phyloP scores from a whole-genome alignment of 2,113 vertebrate genomes.

The Macrotis lagotis region DNA sequence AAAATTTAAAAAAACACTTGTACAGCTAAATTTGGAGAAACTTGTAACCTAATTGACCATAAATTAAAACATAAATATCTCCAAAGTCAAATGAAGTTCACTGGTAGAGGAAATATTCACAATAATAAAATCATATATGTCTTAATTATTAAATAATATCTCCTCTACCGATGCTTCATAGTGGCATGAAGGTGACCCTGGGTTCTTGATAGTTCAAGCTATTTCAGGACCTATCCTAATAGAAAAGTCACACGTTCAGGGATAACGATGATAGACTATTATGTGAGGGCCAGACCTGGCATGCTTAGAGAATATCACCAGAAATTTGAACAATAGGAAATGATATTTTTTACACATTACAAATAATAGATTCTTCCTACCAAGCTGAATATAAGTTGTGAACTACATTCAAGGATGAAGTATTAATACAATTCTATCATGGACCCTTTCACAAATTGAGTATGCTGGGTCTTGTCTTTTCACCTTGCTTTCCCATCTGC shows the following conservation, averaged over 20 bases:
- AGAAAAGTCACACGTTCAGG: background rate
- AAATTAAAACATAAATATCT: background rate
- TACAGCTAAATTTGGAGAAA: background rate
- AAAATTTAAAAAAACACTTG: no score
- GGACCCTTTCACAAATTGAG: no score
- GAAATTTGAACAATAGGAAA: background rate
- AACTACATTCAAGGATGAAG: no score
- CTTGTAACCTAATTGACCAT: background rate
- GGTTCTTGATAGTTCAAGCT: background rate
- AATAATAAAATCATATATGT: background rate
- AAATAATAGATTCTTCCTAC: background rate
- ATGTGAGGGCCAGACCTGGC: background rate
- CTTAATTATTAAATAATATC: background rate
- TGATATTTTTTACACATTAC: background rate
- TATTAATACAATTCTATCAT: no score
- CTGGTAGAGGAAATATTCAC: background rate
- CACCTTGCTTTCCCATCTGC: no score
- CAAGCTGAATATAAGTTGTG: background rate
- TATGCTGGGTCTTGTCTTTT: no score
- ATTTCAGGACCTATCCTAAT: background rate
- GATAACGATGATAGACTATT: background rate
- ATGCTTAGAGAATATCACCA: background rate
- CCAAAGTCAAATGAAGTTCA: background rate
- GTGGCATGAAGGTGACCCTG: background rate
- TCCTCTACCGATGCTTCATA: background rate